Percentiles rank a stretch among this genome's conserved stretches.
Evolutionary conservation across 1,140 invertebrate species (phyloP).

Genomic region (Drosophila tsacasi): DNA sequence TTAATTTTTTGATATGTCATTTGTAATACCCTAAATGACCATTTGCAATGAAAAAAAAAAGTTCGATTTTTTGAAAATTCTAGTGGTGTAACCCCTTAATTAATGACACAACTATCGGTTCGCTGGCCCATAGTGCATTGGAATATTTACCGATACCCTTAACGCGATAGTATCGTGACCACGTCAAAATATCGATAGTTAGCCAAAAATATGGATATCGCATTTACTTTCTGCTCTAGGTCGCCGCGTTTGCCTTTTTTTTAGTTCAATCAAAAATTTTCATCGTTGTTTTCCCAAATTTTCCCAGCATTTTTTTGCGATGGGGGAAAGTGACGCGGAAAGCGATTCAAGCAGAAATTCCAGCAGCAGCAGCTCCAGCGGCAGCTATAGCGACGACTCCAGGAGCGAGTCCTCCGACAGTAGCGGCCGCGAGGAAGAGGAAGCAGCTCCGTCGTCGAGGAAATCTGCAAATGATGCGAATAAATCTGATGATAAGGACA

Average conservation of each 20-base stretch:
- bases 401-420: conserved; percentile 31
- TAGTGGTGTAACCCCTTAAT: no score
- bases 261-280: conserved; percentile 49
- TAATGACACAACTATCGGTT: no score
- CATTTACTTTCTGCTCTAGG: conserved; percentile 3
- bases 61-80: no score
- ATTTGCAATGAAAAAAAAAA: no score
- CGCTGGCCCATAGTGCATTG: no score
- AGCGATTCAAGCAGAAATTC: conserved; percentile 65
- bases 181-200: conserved; percentile 10
- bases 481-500: conserved; percentile 14
- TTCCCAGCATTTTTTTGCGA: conserved; percentile 22
- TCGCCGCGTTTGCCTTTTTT: conserved; percentile 47
- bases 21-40: no score
- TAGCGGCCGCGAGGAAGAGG: conserved; percentile 49
- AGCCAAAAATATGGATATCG: not conserved
- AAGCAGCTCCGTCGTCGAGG: conserved; percentile 4
- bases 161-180: not conserved
- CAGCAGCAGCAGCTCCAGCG: conserved; percentile 37
- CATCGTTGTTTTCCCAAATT: conserved; percentile 23
- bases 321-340: conserved; percentile 68
- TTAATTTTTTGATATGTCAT: no score
- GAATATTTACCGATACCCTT: not conserved
- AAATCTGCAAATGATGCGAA: conserved; percentile 11
- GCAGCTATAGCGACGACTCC: conserved; percentile 40